A percentile compares a stretch with the other conserved stretches of the same genome.
phyloP scores from a whole-genome alignment of 2,797 vertebrate species.

The Sardinella longiceps region DNA sequence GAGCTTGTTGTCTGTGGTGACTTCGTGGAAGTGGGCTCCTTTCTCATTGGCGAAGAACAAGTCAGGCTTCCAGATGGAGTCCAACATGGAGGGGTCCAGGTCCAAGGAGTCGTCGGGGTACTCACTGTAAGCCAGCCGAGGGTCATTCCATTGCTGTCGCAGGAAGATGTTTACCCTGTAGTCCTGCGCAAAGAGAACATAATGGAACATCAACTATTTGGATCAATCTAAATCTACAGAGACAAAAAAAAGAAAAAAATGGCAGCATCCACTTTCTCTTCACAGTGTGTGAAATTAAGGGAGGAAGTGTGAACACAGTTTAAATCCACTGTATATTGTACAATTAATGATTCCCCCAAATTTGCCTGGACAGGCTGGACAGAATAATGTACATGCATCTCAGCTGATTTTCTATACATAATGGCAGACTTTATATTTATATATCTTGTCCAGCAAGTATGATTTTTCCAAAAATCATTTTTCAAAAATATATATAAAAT shows the following conservation, averaged over 20 bases:
- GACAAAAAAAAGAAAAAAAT: background rate
- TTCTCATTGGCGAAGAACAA: slow-evolving; percentile 98
- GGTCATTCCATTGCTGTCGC: slow-evolving; percentile 96
- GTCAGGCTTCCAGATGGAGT: slow-evolving; percentile 98
- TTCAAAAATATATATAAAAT: no score
- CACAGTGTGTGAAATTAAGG: background rate
- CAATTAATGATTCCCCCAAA: background rate
- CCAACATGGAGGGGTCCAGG: slow-evolving; percentile 94
- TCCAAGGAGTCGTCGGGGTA: slow-evolving; percentile 96
- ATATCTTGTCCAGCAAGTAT: no score
- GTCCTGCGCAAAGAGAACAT: slow-evolving; percentile 75
- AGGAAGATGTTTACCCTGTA: slow-evolving; percentile 97
- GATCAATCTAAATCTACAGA: background rate
- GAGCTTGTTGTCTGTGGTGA: slow-evolving; percentile 96
- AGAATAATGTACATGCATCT: no score
- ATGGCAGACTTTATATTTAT: no score
- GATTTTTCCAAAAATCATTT: no score
- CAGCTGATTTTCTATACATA: background rate
- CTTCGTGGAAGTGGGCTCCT: slow-evolving; percentile 96
- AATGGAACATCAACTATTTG: background rate
- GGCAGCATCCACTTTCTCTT: background rate
- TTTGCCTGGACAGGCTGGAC: no score
- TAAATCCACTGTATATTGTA: background rate
- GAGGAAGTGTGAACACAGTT: background rate
- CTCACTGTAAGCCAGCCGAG: slow-evolving; percentile 90